phyloP scores from a whole-genome alignment of 2,888 invertebrate genomes.

The Drosophila nigricruria region DNA sequence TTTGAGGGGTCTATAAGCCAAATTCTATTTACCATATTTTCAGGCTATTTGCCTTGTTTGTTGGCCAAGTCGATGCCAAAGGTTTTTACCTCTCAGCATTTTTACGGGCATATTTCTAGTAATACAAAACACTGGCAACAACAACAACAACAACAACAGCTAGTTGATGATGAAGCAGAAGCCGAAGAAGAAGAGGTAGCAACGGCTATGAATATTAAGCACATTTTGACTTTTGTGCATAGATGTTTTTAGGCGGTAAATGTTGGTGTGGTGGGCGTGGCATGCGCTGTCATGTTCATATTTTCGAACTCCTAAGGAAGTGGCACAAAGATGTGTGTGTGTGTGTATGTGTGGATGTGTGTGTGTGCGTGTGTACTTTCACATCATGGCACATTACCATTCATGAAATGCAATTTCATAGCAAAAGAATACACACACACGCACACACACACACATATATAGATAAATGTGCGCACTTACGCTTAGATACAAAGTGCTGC shows the following conservation, averaged over 20 bases:
- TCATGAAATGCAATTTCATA: slow-evolving; percentile 77
- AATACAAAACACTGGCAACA: background rate
- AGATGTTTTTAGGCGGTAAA: slow-evolving; percentile 29
- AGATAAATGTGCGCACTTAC: slow-evolving; percentile 5
- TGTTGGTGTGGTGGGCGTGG: slow-evolving; percentile 26
- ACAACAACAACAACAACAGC: slow-evolving; percentile 7
- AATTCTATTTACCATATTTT: slow-evolving; percentile 21
- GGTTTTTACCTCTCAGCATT: slow-evolving; percentile 12
- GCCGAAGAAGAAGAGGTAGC: slow-evolving; percentile 11
- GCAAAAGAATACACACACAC: slow-evolving; percentile 60
- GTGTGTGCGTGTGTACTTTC: slow-evolving; percentile 33
- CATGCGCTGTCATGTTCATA: slow-evolving; percentile 36
- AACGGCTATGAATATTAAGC: slow-evolving; percentile 64
- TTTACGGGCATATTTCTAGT: slow-evolving; percentile 12
- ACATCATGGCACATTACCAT: slow-evolving; percentile 75
- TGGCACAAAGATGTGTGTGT: slow-evolving; percentile 5
- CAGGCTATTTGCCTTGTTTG: slow-evolving; percentile 7
- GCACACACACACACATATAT: slow-evolving; percentile 15
- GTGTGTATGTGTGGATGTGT: background rate
- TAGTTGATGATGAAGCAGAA: slow-evolving; percentile 6
- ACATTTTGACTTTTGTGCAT: slow-evolving; percentile 61
- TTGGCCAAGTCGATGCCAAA: slow-evolving; percentile 35
- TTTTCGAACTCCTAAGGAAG: slow-evolving; percentile 40
- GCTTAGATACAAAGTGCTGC: slow-evolving; percentile 51
- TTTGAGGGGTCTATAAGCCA: slow-evolving; percentile 29